Conservation (phyloP, 1,140 invertebrate species). For the Diachasma alloeum region DNA sequence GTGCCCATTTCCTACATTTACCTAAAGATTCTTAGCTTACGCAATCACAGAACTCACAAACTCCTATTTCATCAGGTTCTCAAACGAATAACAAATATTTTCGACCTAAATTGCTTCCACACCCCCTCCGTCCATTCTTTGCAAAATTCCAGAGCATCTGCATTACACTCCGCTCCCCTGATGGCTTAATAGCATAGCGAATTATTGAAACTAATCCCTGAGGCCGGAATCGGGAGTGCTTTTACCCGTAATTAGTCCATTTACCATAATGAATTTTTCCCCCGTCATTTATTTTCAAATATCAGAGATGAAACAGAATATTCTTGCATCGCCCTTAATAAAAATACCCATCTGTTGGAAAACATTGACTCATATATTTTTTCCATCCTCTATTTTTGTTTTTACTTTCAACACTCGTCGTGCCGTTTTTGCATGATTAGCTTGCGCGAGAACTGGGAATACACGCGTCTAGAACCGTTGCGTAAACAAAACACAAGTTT, state of each 20-base stretch:
- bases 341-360: not conserved
- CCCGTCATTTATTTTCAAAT: not conserved
- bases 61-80: too few relatives aligned
- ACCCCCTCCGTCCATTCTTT: too few relatives aligned
- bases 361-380: not conserved
- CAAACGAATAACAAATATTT: too few relatives aligned
- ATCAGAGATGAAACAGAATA: not conserved
- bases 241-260: not conserved
- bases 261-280: not conserved
- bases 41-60: too few relatives aligned
- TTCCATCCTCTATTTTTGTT: not conserved
- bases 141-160: not conserved
- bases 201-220: slow-evolving; percentile 10
- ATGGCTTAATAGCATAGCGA: not conserved
- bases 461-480: not conserved
- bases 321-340: not conserved
- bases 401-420: not conserved
- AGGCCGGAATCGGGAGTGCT: not conserved
- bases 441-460: not conserved
- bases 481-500: not conserved
- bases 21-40: too few relatives aligned
- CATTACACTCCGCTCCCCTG: too few relatives aligned
- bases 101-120: too few relatives aligned
- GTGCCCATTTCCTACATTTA: too few relatives aligned
- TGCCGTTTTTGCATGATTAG: not conserved